phyloP scores from a whole-genome alignment of 1,140 invertebrate genomes.

The Choristoneura fumiferana region DNA sequence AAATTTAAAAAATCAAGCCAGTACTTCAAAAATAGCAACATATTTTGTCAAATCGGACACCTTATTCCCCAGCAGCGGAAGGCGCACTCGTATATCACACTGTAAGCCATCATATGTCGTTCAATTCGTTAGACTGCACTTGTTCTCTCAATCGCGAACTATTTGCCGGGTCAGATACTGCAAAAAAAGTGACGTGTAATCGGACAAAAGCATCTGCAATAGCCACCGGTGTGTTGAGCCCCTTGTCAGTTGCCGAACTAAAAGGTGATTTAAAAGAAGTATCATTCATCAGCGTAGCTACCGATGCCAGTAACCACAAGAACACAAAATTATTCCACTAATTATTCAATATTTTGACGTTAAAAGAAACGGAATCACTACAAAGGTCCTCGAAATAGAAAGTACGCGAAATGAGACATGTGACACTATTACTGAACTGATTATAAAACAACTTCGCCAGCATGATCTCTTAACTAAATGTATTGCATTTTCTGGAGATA shows the following conservation, averaged over 20 bases:
- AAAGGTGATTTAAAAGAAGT: neutral
- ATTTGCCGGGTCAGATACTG: slow-evolving; percentile 7
- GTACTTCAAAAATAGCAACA: too few relatives aligned
- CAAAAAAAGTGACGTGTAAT: neutral
- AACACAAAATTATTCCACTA: slow-evolving; percentile 4
- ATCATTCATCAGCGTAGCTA: neutral
- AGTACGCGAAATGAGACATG: slow-evolving; percentile 10
- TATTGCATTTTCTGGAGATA: slow-evolving; percentile 26
- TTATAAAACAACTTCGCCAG: too few relatives aligned
- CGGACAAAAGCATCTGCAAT: slow-evolving; percentile 18
- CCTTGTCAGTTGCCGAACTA: neutral
- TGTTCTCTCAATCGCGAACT: neutral
- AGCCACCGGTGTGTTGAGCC: neutral
- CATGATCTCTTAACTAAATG: slow-evolving; percentile 20
- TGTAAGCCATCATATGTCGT: slow-evolving; percentile 9
- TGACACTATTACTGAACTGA: neutral
- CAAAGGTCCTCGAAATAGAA: slow-evolving; percentile 5
- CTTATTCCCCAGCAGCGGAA: slow-evolving; percentile 12
- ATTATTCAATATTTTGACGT: slow-evolving; percentile 17
- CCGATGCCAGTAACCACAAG: slow-evolving; percentile 12
- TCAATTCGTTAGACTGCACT: slow-evolving; percentile 7
- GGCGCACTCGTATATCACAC: neutral
- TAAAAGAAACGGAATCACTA: neutral
- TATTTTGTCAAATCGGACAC: neutral
- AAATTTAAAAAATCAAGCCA: too few relatives aligned